Conservation (phyloP, 2,888 invertebrate genomes). For the Nowickia ferox region DNA sequence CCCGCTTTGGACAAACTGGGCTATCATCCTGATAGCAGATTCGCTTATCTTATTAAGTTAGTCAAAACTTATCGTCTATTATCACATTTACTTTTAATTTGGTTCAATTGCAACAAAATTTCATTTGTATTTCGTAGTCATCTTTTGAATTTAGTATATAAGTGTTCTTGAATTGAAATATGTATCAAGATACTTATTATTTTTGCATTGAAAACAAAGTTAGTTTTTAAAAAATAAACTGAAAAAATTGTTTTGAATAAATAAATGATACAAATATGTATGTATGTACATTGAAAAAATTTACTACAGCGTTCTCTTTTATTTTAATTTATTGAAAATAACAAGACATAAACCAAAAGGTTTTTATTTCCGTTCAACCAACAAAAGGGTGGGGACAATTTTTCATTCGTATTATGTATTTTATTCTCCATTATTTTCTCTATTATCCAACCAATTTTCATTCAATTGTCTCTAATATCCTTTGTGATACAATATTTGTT, state of each 20-base stretch:
- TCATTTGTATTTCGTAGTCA: slow-evolving; percentile 30
- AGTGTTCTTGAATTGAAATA: not conserved
- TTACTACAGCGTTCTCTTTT: not conserved
- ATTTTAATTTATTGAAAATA: slow-evolving; percentile 2
- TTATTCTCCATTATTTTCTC: too few relatives aligned
- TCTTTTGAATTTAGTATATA: not conserved
- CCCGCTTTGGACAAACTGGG: slow-evolving; percentile 96
- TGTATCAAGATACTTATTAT: slow-evolving; percentile 8
- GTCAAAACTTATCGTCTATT: not conserved
- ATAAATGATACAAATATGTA: slow-evolving; percentile 3
- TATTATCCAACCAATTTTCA: too few relatives aligned
- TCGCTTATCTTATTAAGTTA: slow-evolving; percentile 87
- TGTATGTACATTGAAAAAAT: not conserved
- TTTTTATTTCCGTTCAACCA: too few relatives aligned
- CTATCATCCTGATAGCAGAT: slow-evolving; percentile 90
- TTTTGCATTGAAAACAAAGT: slow-evolving; percentile 3
- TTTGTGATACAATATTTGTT: too few relatives aligned
- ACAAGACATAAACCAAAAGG: not conserved
- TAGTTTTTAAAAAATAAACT: slow-evolving; percentile 10
- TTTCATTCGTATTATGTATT: too few relatives aligned
- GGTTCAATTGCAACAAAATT: slow-evolving; percentile 19
- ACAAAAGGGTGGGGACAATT: too few relatives aligned
- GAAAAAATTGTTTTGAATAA: slow-evolving; percentile 45
- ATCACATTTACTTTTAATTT: slow-evolving; percentile 22
- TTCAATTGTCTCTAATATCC: too few relatives aligned